Evolutionary conservation across 2,797 vertebrate species (phyloP), one percentile per base, ranked within the genome.

Genomic region (Momotus momota): DNA sequence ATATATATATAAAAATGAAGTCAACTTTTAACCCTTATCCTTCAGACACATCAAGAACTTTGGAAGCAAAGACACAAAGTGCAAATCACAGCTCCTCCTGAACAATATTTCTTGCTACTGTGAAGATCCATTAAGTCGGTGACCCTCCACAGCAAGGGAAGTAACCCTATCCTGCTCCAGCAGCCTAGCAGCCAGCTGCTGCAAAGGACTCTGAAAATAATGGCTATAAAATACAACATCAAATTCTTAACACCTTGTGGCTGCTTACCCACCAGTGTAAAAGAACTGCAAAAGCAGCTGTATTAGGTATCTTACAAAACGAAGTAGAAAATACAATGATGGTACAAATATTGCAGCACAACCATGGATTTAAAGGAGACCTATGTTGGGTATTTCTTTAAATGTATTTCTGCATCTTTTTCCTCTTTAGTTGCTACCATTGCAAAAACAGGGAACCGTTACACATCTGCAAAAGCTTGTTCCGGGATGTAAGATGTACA

Each of bases 381-480:
- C 25, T 20, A 19, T 10, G 11, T 4, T 6, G 3, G 7, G 6
- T 3, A 17, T 20, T 5, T 31, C 23, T 18, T 1, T 0, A 25
- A 58, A 51, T 12, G 6, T 29, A 31, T 35, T 40, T 77, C 25
- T 55, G 16, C 19, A 73, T 27, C 20, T 54, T n/a, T 25, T 40
- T 48, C 71, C 88, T 25, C 26, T 74, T 54, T 51, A 72, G 35
- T 22, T 79, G 54, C 22, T 81, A 46, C 41, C 16, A 55, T 4
- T 92, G 64, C 20, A 91, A 82, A 82, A 81, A 3, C 21, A 60
- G 14, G 7, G 18, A 60, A 43, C 6, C 16, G 20, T 35, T 81
- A 81, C 27, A 46, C 6, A 74, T 23, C 43, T 58, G 43, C 52
- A 88, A 88, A 46, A 45, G 10, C 51, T 62, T 23, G 12, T 75